Evolutionary conservation across 2,888 invertebrate genomes (phyloP), one percentile per base, ranked within the genome.

Genomic region (Pollenia angustigena): DNA sequence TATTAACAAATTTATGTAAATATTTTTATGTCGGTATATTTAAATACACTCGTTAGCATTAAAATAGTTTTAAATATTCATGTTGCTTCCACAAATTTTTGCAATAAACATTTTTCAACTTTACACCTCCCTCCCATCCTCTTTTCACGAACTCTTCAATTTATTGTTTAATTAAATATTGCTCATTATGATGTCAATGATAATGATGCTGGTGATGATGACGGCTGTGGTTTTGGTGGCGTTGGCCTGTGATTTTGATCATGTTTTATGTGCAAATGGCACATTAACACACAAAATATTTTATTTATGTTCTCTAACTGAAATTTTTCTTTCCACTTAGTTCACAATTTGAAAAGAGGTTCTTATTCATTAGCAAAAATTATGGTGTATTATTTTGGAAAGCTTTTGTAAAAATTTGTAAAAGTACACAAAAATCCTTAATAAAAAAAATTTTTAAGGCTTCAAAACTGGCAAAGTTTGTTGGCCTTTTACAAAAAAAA

Each of bases 201-300:
- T n/a, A n/a, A n/a, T 32, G 32, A 32, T 32, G 32, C 3, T 32
- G 32, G 32, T 32, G 32, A 32, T 32, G 32, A 32, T 32, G 32
- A 32, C 32, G 40, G 42, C 9, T 32, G 48, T 14, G n/a, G 11
- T 40, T 52, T 32, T 48, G 14, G 4, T 40, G 60, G 14, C n/a
- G 14, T 74, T 50, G 18, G 40, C 8, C 32, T 40, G 18, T 16
- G 18, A 44, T 50, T 50, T 50, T 69, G 40, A n/a, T 52, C 0
- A 4, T 40, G 11, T 6, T 40, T 68, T 40, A 40, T 52, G 11
- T 32, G 0, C 23, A 62, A 79, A 79, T 79, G 62, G 69, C 79
- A 74, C 58, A 74, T 74, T 58, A 81, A 74, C 81, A 74, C 68
- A 81, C 56, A 66, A 69, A 79, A 79, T 79, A 23, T 44, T 79